These are phyloP conservation scores for Sinella curviseta DNA, from an alignment of 1,140 invertebrate genomes.

Conservation along the genomic window DNA sequence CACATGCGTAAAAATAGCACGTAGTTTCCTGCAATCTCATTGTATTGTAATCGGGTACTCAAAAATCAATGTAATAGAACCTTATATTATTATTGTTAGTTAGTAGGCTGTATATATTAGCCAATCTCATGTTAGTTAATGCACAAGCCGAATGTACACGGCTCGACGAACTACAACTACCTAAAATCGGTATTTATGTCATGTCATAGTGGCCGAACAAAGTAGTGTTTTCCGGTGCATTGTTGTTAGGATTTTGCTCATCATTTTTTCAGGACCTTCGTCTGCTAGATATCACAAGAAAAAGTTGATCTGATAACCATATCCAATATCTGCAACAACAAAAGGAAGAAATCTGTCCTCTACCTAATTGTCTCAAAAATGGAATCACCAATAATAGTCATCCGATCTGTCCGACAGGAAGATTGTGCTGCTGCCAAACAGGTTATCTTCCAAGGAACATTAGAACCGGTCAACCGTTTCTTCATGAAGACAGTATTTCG, in stretches of 20 bases:
- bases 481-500: conserved; percentile 57
- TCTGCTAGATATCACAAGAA: too few species aligned
- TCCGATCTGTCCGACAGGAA: conserved; percentile 56
- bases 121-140: not conserved
- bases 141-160: not conserved
- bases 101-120: not conserved
- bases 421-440: conserved; percentile 57
- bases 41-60: not conserved
- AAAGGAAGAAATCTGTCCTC: not conserved
- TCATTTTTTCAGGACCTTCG: not conserved
- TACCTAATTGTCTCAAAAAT: not conserved
- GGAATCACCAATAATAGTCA: conserved; percentile 51
- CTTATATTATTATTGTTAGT: not conserved
- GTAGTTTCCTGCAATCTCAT: not conserved
- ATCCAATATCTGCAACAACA: too few species aligned
- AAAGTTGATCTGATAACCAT: too few species aligned
- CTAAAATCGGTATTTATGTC: too few species aligned
- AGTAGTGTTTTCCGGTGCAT: too few species aligned
- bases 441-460: conserved; percentile 56
- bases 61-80: not conserved
- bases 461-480: conserved; percentile 56
- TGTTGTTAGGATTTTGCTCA: not conserved
- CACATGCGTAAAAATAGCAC: not conserved
- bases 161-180: not conserved
- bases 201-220: too few species aligned